A percentile compares a stretch with the other conserved stretches of the same genome.
These are phyloP conservation scores for Holothuria scabra DNA, from an alignment of 53 echinoderm and acorn worm genomes.

Conservation along the genomic window DNA sequence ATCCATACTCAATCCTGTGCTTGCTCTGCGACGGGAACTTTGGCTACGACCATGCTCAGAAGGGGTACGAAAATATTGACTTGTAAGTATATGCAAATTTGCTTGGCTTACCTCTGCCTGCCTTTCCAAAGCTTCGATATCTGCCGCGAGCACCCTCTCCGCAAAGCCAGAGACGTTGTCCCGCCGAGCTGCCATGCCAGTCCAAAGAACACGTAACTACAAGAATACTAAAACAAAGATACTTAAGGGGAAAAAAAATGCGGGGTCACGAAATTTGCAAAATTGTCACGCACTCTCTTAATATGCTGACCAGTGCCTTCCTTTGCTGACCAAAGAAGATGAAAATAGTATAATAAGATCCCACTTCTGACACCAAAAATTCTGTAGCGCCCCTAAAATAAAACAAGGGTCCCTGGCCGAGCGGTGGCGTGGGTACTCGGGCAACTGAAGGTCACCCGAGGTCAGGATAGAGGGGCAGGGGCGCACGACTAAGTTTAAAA, in stretches of 20 bases:
- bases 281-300: not conserved
- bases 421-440: too few relatives aligned
- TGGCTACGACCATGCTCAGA: too few relatives aligned
- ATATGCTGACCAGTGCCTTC: not conserved
- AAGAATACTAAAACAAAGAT: not conserved
- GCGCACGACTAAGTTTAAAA: too few relatives aligned
- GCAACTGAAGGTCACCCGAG: too few relatives aligned
- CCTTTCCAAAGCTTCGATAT: slow-evolving; percentile 3
- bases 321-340: not conserved
- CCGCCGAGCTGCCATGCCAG: slow-evolving; percentile 18
- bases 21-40: too few relatives aligned
- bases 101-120: slow-evolving; percentile 21
- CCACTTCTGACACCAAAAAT: too few relatives aligned
- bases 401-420: too few relatives aligned
- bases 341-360: not conserved
- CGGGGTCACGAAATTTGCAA: not conserved
- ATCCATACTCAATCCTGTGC: not conserved
- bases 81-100: not conserved
- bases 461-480: too few relatives aligned
- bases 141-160: slow-evolving; percentile 20
- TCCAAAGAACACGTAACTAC: not conserved
- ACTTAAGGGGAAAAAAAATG: not conserved
- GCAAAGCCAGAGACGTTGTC: not conserved
- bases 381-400: too few relatives aligned
- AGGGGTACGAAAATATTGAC: slow-evolving; percentile 20